Evolutionary conservation across 2,888 invertebrate genomes (phyloP).

Genomic region (Hylaea fasciaria): DNA sequence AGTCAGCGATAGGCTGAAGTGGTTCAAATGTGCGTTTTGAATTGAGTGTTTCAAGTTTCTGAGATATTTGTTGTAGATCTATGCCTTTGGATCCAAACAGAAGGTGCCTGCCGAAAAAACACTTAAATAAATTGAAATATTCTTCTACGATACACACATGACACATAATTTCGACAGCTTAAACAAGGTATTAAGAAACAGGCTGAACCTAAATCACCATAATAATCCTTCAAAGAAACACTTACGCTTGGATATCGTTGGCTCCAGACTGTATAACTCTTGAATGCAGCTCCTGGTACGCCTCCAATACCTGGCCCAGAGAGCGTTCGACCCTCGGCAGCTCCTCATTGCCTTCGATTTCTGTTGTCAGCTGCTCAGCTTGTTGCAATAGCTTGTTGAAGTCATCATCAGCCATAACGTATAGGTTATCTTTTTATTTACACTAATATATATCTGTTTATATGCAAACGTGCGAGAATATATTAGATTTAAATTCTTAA

Average conservation of each 20-base stretch:
- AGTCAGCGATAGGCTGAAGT: conserved; percentile 94
- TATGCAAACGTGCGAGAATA: not conserved
- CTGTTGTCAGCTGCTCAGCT: conserved; percentile 96
- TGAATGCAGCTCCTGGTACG: conserved; percentile 94
- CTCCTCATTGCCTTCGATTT: conserved; percentile 94
- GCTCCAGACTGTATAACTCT: conserved; percentile 93
- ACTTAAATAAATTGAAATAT: too few species aligned
- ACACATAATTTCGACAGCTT: not conserved
- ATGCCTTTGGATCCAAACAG: conserved; percentile 96
- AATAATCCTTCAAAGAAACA: conserved; percentile 29
- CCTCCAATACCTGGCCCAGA: conserved; percentile 95
- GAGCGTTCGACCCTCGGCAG: conserved; percentile 94
- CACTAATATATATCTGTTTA: not conserved
- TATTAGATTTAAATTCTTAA: not conserved
- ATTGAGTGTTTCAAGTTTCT: conserved; percentile 94
- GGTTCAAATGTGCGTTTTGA: conserved; percentile 95
- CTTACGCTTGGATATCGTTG: conserved; percentile 97
- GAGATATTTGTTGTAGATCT: conserved; percentile 96
- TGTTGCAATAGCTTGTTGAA: conserved; percentile 95
- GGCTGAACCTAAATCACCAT: too few species aligned
- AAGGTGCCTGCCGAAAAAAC: conserved; percentile 87
- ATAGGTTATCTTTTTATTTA: conserved; percentile 60
- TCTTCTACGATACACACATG: not conserved
- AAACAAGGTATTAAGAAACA: not conserved
- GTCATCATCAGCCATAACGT: conserved; percentile 84